Conservation (phyloP, 2,113 vertebrate genomes). For the Oreotrochilus melanogaster region DNA sequence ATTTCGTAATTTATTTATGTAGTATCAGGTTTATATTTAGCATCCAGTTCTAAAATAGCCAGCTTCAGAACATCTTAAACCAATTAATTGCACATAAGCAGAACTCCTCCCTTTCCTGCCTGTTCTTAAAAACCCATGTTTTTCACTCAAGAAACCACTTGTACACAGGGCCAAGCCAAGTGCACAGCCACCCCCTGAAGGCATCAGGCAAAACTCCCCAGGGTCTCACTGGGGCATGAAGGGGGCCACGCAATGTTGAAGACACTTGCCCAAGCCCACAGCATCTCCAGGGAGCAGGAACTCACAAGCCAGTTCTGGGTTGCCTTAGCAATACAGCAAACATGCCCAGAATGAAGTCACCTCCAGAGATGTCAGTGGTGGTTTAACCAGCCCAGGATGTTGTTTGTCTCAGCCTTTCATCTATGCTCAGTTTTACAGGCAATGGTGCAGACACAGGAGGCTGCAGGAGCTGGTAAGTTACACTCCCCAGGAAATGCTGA, state of each 20-base stretch:
- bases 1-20: constrained; percentile 62
- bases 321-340: background rate
- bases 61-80: constrained; percentile 48
- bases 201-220: background rate
- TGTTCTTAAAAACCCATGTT: constrained; percentile 22
- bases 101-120: constrained; percentile 54
- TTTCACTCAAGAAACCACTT: constrained; percentile 34
- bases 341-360: background rate
- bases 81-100: constrained; percentile 25
- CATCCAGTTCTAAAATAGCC: background rate
- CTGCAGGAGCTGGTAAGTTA: background rate
- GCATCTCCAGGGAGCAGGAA: background rate
- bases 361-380: background rate
- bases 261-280: background rate
- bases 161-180: background rate
- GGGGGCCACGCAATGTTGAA: accelerated
- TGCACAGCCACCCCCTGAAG: background rate
- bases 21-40: constrained; percentile 55
- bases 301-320: background rate
- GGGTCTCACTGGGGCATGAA: accelerated
- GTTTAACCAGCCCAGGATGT: constrained; percentile 25
- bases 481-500: background rate
- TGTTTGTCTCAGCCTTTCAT: background rate
- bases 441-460: too few species aligned
- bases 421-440: background rate